These are phyloP conservation scores for Megaceryle maxima DNA, from an alignment of 2,113 vertebrate species.

Conservation along the genomic window DNA sequence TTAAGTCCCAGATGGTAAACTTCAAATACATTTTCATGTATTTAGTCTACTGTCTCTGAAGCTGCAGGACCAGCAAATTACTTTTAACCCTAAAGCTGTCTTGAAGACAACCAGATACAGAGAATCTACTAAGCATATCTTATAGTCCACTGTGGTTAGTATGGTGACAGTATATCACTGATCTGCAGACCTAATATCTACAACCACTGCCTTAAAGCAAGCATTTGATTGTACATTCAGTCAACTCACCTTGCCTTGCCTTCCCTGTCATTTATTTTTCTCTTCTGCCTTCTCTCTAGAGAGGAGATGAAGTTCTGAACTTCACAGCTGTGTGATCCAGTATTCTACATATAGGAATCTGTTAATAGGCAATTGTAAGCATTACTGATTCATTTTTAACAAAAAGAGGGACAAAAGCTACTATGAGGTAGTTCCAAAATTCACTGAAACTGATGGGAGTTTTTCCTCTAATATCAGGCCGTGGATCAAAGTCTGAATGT, in stretches of 20 bases:
- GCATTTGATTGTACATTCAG: not conserved
- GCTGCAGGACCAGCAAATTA: not conserved
- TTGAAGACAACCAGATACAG: not conserved
- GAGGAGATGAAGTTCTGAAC: not conserved
- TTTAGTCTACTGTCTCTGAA: not conserved
- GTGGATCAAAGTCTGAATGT: not conserved
- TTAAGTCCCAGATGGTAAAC: not conserved
- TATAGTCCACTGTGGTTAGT: not conserved
- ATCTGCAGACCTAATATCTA: not conserved
- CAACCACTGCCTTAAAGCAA: not conserved
- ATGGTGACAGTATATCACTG: not conserved
- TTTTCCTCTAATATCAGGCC: not conserved
- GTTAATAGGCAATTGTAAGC: not conserved
- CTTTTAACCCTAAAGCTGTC: not conserved
- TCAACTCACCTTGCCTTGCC: not conserved
- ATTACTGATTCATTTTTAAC: not conserved
- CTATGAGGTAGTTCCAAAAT: not conserved
- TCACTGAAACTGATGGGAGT: not conserved
- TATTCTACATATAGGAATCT: not conserved
- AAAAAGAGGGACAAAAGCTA: not conserved
- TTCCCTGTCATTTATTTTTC: not conserved
- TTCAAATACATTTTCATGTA: not conserved
- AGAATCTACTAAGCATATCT: not conserved
- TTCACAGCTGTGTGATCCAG: not conserved
- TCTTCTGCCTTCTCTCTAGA: not conserved